Evolutionary conservation across 2,888 invertebrate genomes (phyloP).

Genomic region (Muschampia plurimacula): DNA sequence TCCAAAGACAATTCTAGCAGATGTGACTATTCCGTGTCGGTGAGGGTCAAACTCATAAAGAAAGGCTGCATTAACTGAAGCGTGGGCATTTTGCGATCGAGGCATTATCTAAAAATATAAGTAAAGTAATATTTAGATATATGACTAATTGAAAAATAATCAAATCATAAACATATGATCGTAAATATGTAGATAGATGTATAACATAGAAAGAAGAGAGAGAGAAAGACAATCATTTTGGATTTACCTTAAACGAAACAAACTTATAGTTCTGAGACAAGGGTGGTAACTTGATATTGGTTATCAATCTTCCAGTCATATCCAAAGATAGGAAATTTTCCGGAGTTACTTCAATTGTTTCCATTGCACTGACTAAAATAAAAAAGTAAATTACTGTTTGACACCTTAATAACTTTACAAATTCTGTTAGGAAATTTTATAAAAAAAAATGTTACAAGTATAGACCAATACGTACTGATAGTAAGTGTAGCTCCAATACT

Average conservation of each 20-base stretch:
- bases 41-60: slow-evolving; percentile 80
- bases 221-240: not conserved
- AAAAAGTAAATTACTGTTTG: too few relatives aligned
- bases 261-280: slow-evolving; percentile 56
- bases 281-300: slow-evolving; percentile 64
- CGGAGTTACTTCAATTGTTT: slow-evolving; percentile 57
- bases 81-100: slow-evolving; percentile 90
- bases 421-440: not conserved
- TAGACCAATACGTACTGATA: slow-evolving; percentile 66
- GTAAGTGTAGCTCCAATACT: slow-evolving; percentile 81
- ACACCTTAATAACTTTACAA: too few relatives aligned
- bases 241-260: slow-evolving; percentile 50
- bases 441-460: not conserved
- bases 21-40: slow-evolving; percentile 61
- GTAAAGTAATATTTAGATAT: not conserved
- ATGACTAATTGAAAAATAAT: too few relatives aligned
- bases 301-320: slow-evolving; percentile 64
- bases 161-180: too few relatives aligned
- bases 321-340: slow-evolving; percentile 61
- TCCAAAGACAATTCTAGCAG: slow-evolving; percentile 87
- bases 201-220: not conserved
- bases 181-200: not conserved
- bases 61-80: slow-evolving; percentile 91
- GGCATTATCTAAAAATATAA: slow-evolving; percentile 87
- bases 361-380: slow-evolving; percentile 32